Percentiles rank a stretch among this genome's conserved stretches.
phyloP scores from a whole-genome alignment of 2,797 vertebrate species.

The Diplodus puntazzo region DNA sequence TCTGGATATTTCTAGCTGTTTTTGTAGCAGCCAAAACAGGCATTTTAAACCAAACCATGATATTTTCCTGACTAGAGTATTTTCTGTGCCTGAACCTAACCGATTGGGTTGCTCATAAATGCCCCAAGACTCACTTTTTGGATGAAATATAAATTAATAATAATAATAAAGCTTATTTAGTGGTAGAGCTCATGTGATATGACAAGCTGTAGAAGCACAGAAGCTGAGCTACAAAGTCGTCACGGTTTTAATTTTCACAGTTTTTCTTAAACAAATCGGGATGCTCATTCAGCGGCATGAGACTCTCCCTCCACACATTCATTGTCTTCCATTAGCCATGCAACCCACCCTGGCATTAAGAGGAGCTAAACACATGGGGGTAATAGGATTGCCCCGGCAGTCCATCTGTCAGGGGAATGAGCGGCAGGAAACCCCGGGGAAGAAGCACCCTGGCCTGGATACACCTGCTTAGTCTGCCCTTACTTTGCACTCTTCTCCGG shows the following conservation, averaged over 20 bases:
- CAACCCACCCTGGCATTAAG: conserved; percentile 76
- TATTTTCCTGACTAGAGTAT: too few species aligned
- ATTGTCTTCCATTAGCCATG: conserved; percentile 67
- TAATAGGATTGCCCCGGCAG: conserved; percentile 84
- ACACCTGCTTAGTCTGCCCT: conserved; percentile 71
- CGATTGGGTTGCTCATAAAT: too few species aligned
- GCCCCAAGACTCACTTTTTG: conserved; percentile 4
- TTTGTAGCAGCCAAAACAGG: too few species aligned
- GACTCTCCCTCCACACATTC: conserved; percentile 62
- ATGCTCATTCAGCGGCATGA: conserved; percentile 60
- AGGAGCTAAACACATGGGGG: conserved; percentile 75
- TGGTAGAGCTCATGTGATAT: conserved; percentile 36
- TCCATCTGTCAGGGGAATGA: conserved; percentile 82
- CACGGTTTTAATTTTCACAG: conserved; percentile 33
- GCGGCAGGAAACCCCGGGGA: conserved; percentile 69
- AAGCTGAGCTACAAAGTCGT: conserved; percentile 31
- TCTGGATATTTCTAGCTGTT: too few species aligned
- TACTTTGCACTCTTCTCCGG: conserved; percentile 51
- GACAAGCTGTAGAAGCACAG: conserved; percentile 15
- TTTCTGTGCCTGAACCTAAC: too few species aligned
- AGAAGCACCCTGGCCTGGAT: conserved; percentile 65
- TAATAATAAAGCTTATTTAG: conserved; percentile 34
- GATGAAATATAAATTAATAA: conserved; percentile 24
- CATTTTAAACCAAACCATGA: too few species aligned
- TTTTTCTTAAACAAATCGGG: conserved; percentile 68